Conservation (phyloP, 2,113 vertebrate genomes). For the mouse (Mus musculus) region DNA sequence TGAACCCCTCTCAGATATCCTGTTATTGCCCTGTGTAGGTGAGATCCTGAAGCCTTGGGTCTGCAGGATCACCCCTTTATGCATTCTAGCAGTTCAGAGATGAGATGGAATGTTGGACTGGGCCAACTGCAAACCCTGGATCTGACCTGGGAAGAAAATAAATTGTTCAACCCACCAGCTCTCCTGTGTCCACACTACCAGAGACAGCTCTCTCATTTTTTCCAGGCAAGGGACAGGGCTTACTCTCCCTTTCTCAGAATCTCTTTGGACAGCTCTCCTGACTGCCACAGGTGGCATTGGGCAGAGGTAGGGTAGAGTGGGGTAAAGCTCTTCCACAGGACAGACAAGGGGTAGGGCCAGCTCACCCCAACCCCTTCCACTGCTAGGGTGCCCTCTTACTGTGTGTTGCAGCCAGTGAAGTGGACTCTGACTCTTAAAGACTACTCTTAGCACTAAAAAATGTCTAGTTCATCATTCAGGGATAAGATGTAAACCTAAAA, state of each 20-base stretch:
- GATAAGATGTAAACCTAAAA: background rate
- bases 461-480: background rate
- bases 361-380: background rate
- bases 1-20: background rate
- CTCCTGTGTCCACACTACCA: background rate
- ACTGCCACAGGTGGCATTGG: too few relatives aligned
- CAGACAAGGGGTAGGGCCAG: background rate
- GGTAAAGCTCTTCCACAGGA: too few relatives aligned
- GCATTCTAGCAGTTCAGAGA: background rate
- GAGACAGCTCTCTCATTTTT: background rate
- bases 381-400: background rate
- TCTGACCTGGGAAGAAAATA: background rate
- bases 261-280: background rate
- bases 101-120: background rate
- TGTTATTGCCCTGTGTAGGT: background rate
- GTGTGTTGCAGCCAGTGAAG: background rate
- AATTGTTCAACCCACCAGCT: background rate
- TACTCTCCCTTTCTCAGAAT: background rate
- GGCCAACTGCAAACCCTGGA: background rate
- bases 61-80: background rate
- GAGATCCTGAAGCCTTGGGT: background rate
- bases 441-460: background rate
- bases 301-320: too few relatives aligned
- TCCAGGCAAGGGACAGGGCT: background rate
- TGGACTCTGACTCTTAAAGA: background rate